phyloP scores from a whole-genome alignment of 2,888 invertebrate genomes.

The Pilophorus perplexus region DNA sequence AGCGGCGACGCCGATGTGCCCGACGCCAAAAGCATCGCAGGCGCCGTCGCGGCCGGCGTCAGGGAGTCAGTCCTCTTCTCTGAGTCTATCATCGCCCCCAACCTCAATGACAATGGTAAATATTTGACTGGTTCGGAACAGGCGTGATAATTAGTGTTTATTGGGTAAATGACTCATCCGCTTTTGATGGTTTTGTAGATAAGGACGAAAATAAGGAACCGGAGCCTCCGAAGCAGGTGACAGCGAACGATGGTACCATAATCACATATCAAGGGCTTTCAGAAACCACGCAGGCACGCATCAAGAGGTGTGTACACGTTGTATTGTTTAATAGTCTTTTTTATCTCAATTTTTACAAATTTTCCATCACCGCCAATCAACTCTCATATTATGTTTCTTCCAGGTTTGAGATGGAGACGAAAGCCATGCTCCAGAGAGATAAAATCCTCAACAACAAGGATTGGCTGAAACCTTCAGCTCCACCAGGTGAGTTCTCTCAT shows the following conservation, averaged over 20 bases:
- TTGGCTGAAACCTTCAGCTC: slow-evolving; percentile 43
- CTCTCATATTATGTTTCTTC: too few relatives aligned
- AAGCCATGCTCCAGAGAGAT: slow-evolving; percentile 62
- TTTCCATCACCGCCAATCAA: too few relatives aligned
- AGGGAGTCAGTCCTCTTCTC: slow-evolving; percentile 48
- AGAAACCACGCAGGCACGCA: slow-evolving; percentile 63
- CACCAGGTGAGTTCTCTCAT: slow-evolving; percentile 42
- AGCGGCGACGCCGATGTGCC: slow-evolving; percentile 29
- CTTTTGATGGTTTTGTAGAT: not conserved
- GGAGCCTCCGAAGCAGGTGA: slow-evolving; percentile 49
- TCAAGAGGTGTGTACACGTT: slow-evolving; percentile 56
- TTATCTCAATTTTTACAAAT: too few relatives aligned
- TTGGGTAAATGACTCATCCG: not conserved
- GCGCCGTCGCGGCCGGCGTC: slow-evolving; percentile 48
- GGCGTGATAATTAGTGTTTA: slow-evolving; percentile 48
- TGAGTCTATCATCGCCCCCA: slow-evolving; percentile 47
- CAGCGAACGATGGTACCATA: slow-evolving; percentile 54
- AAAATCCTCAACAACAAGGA: slow-evolving; percentile 48
- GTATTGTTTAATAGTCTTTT: not conserved
- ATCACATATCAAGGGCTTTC: slow-evolving; percentile 62
- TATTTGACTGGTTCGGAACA: not conserved
- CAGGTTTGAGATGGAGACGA: slow-evolving; percentile 72
- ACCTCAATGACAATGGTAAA: slow-evolving; percentile 54
- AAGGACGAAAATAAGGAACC: slow-evolving; percentile 32
- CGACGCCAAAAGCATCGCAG: slow-evolving; percentile 24